Evolutionary conservation across 2,797 vertebrate species (phyloP).

Genomic region (Mormyrus proboscirostris): DNA sequence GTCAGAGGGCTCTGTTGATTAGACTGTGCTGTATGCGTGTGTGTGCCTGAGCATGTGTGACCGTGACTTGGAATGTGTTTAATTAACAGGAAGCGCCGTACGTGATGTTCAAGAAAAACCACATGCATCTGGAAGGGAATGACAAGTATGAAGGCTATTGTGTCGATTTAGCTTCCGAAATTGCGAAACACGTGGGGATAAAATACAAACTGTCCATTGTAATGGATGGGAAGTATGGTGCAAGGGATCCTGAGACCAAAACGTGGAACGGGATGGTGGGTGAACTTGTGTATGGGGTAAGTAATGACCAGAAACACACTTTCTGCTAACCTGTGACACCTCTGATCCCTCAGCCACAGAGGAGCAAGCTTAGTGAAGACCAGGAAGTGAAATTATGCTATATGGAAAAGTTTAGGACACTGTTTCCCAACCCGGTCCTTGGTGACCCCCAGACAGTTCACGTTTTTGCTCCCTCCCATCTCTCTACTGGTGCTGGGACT

Average conservation of each 20-base stretch:
- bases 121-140: conserved; percentile 97
- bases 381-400: not conserved
- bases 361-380: not conserved
- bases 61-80: conserved; percentile 72
- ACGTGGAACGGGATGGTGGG: conserved; percentile 99
- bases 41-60: conserved; percentile 51
- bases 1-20: not conserved
- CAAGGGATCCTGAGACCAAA: conserved; percentile 97
- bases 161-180: conserved; percentile 99
- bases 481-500: not conserved
- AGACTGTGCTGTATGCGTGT: conserved; percentile 32
- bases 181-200: conserved; percentile 99
- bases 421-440: not conserved
- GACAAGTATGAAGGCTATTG: conserved; percentile 99
- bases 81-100: conserved; percentile 98
- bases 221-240: conserved; percentile 96
- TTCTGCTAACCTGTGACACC: not conserved
- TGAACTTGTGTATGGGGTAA: conserved; percentile 99
- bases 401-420: not conserved
- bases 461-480: not conserved
- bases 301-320: conserved; percentile 53
- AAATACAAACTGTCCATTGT: conserved; percentile 99
- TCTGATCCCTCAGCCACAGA: not conserved
- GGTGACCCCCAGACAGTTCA: not conserved
- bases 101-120: conserved; percentile 99